These are phyloP conservation scores for Caenorhabditis panamensis DNA, from an alignment of 2,888 invertebrate genomes.

Conservation along the genomic window DNA sequence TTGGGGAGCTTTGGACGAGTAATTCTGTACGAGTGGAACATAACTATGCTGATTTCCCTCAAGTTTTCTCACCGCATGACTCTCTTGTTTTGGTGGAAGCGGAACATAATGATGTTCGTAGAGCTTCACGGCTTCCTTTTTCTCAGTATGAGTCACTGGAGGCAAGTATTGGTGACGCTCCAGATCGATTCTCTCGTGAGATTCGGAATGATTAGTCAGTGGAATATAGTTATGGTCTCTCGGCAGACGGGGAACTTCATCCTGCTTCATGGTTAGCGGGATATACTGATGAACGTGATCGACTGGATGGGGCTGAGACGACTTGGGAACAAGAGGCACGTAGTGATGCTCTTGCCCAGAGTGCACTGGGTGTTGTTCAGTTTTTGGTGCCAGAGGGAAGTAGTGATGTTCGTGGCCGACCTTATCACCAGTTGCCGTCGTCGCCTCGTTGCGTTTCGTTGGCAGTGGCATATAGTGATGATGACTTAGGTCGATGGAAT, in stretches of 20 bases:
- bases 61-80: constrained; percentile 38
- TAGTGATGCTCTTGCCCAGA: constrained; percentile 46
- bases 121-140: constrained; percentile 42
- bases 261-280: constrained; percentile 34
- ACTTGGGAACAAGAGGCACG: constrained; percentile 45
- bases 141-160: constrained; percentile 34
- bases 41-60: constrained; percentile 50
- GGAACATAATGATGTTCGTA: constrained; percentile 54
- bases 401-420: constrained; percentile 51
- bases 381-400: constrained; percentile 51
- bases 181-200: constrained; percentile 25
- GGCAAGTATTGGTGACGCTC: constrained; percentile 55
- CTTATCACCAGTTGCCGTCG: constrained; percentile 47
- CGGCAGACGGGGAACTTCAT: constrained; percentile 29
- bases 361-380: constrained; percentile 39
- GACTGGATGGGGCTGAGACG: constrained; percentile 14
- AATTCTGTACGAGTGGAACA: constrained; percentile 49
- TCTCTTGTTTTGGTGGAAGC: constrained; percentile 39
- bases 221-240: constrained; percentile 59
- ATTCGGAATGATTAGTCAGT: constrained; percentile 26
- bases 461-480: constrained; percentile 60
- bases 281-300: constrained; percentile 49
- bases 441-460: constrained; percentile 38
- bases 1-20: constrained; percentile 25
- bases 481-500: constrained; percentile 52